Conservation (phyloP, 2,797 vertebrate genomes). For the Notoglanidium macrostoma region DNA sequence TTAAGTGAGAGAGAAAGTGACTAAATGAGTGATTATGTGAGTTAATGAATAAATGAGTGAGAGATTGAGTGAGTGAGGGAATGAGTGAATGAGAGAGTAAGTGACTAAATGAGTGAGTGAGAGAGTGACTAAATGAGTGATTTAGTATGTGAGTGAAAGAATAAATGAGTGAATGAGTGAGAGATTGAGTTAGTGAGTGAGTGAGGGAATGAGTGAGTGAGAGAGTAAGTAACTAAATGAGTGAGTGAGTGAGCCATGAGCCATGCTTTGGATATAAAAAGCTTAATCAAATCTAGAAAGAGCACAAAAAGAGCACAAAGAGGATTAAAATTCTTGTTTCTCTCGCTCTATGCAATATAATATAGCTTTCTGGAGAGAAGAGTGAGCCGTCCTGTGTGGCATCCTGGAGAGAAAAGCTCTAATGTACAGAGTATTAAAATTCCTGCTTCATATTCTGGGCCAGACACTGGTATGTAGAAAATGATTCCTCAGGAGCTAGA, state of each 20-base stretch:
- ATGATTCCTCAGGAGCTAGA: neutral
- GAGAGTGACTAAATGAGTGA: neutral
- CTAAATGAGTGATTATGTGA: too few relatives aligned
- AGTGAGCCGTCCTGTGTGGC: neutral
- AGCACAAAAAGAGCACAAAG: slow-evolving; percentile 76
- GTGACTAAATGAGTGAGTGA: too few relatives aligned
- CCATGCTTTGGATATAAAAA: slow-evolving; percentile 58
- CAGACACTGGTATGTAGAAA: neutral
- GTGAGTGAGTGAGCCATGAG: too few relatives aligned
- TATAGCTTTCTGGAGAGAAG: slow-evolving; percentile 35
- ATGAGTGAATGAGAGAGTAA: too few relatives aligned
- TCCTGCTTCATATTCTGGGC: neutral
- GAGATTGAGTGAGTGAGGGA: too few relatives aligned
- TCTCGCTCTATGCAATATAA: slow-evolving; percentile 65
- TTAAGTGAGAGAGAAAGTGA: too few relatives aligned
- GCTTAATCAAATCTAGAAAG: slow-evolving; percentile 76
- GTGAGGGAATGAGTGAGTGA: neutral
- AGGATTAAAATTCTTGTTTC: slow-evolving; percentile 78
- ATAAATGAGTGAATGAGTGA: neutral
- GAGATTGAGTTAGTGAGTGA: neutral
- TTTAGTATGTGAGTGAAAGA: neutral
- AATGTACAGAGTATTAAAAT: slow-evolving; percentile 12
- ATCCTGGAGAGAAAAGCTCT: slow-evolving; percentile 14
- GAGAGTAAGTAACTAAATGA: neutral
- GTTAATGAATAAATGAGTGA: neutral